Evolutionary conservation across 1,140 invertebrate genomes (phyloP).

Genomic region (Cotesia vestalis): DNA sequence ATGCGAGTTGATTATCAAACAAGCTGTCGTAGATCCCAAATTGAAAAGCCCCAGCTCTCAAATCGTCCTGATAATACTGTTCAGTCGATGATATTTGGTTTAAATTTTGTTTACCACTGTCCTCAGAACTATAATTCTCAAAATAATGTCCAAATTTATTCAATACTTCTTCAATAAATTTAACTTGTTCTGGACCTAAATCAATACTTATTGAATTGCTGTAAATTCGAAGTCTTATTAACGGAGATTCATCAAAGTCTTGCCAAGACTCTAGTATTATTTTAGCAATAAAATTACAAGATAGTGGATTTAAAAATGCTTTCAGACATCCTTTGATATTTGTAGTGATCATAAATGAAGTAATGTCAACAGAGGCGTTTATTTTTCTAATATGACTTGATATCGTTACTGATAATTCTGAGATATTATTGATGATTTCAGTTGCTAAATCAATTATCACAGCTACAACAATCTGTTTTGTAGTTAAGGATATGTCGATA

Average conservation of each 20-base stretch:
- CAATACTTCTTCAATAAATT: slow-evolving; percentile 59
- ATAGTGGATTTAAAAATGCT: slow-evolving; percentile 71
- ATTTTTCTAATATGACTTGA: slow-evolving; percentile 69
- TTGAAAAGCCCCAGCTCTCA: slow-evolving; percentile 83
- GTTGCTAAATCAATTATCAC: slow-evolving; percentile 61
- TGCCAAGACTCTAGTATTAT: slow-evolving; percentile 71
- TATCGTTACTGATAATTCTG: slow-evolving; percentile 63
- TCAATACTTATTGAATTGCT: slow-evolving; percentile 69
- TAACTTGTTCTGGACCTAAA: slow-evolving; percentile 67
- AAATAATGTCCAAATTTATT: slow-evolving; percentile 54
- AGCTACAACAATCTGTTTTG: slow-evolving; percentile 67
- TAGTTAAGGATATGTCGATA: slow-evolving; percentile 63
- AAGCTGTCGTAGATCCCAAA: slow-evolving; percentile 66
- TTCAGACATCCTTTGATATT: slow-evolving; percentile 57
- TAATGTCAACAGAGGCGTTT: slow-evolving; percentile 62
- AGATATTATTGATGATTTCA: slow-evolving; percentile 63
- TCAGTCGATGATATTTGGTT: slow-evolving; percentile 49
- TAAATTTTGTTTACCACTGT: slow-evolving; percentile 36
- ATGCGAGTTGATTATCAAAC: slow-evolving; percentile 65
- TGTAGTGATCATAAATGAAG: slow-evolving; percentile 67
- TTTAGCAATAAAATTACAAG: slow-evolving; percentile 62
- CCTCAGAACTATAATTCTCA: slow-evolving; percentile 44
- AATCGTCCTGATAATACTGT: slow-evolving; percentile 82
- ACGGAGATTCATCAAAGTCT: slow-evolving; percentile 57
- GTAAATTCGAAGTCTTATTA: slow-evolving; percentile 65